Evolutionary conservation across 2,797 vertebrate genomes (phyloP), one percentile per base, ranked within the genome.

Genomic region (Cyclopterus lumpus): DNA sequence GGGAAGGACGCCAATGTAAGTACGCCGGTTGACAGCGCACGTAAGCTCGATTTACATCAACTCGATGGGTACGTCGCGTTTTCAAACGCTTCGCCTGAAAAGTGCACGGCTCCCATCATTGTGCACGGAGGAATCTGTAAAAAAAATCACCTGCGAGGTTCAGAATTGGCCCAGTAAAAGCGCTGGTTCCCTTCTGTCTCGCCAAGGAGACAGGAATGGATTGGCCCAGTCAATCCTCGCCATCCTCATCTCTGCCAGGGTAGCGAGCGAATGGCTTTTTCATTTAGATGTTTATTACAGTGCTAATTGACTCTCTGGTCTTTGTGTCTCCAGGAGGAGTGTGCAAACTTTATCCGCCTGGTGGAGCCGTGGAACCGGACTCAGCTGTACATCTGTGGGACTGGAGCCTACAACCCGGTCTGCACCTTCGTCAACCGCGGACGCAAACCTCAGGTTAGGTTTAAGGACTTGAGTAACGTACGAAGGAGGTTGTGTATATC

Each of bases 341-440:
- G 98, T 0, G 97, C 97, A 53, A 99, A 99, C 91, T 99, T 99
- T 88, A 96, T 99, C 89, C 97, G 97, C 61, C 95, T 99, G 89
- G 96, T 99, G 74, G 97, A 99, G 92, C 97, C 98, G 11, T 99
- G 98, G 98, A 99, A 99, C 94, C 93, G 98, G 64, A 99, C 98
- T 5, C 97, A 99, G 67, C 95, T 99, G 73, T 99, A 99, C 0
- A 90, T 98, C 84, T 99, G 98, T 0, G 98, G 98, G 72, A 99
- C 97, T 0, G 98, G 98, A 2, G 98, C 98, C 57, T 99, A 99
- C 94, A 98, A 99, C 88, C 98, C 98, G 6, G 93, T 99, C 91
- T 99, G 98, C 73, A 95, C 97, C 80, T 99, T 97, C 1, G 93
- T 99, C 88, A 98, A 98, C 93, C 95, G 97, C 0, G 97, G 97